Evolutionary conservation across 2,113 vertebrate genomes (phyloP).

Genomic region (Gracilinanus agilis): DNA sequence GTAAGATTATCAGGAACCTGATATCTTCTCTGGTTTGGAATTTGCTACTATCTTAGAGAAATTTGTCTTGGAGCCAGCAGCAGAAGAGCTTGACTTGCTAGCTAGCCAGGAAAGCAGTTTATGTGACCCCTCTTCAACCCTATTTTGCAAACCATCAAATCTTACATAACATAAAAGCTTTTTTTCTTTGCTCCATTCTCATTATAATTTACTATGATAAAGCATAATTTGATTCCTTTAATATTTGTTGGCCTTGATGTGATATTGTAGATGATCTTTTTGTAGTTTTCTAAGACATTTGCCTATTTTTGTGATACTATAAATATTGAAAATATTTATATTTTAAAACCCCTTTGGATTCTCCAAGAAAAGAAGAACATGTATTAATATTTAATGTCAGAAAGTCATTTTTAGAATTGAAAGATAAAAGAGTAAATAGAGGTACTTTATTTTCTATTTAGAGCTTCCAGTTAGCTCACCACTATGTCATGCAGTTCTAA

Average conservation of each 20-base stretch:
- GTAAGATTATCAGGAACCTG: background rate
- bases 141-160: background rate
- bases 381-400: conserved; percentile 19
- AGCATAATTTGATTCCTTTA: conserved; percentile 23
- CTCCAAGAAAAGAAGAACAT: background rate
- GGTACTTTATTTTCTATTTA: conserved; percentile 78
- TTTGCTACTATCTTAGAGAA: background rate
- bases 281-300: background rate
- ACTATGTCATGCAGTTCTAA: conserved; percentile 94
- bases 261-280: conserved; percentile 26
- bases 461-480: conserved; percentile 97
- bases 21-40: background rate
- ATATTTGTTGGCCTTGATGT: background rate
- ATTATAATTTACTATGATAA: conserved; percentile 31
- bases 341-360: conserved; percentile 1
- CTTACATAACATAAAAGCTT: background rate
- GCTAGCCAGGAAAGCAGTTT: background rate
- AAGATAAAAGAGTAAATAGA: conserved; percentile 12
- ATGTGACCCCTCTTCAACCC: background rate
- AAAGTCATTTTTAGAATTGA: conserved; percentile 7
- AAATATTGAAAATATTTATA: conserved; percentile 6
- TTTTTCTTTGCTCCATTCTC: background rate
- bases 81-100: background rate
- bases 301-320: conserved; percentile 18
- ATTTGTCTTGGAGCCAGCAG: background rate